Evolutionary conservation across 2,113 vertebrate genomes (phyloP).

Genomic region (Trinectes maculatus): DNA sequence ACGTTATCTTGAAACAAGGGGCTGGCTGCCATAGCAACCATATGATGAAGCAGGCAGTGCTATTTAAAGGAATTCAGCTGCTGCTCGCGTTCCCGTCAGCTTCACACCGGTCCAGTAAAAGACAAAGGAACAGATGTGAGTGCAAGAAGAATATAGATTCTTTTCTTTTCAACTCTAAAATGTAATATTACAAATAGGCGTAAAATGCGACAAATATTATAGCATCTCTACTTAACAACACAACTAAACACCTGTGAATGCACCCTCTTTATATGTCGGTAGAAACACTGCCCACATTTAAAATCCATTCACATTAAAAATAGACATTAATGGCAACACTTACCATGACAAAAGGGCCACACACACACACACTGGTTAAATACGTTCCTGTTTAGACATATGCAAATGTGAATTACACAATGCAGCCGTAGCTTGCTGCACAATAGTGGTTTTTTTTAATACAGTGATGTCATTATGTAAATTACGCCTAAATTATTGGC

Average conservation of each 20-base stretch:
- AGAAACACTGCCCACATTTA: neutral
- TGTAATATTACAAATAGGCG: too few relatives aligned
- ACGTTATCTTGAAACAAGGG: conserved; percentile 75
- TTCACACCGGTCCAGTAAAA: conserved; percentile 64
- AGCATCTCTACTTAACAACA: conserved; percentile 12
- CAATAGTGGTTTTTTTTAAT: neutral
- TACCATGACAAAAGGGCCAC: neutral
- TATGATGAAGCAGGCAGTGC: conserved; percentile 79
- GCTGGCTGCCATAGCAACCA: conserved; percentile 81
- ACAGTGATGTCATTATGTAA: conserved; percentile 12
- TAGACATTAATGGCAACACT: neutral
- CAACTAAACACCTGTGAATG: conserved; percentile 6
- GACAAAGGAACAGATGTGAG: conserved; percentile 62
- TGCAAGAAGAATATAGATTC: conserved; percentile 34
- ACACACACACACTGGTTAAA: too few relatives aligned
- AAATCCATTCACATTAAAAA: conserved; percentile 8
- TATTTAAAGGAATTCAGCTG: conserved; percentile 83
- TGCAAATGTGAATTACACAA: conserved; percentile 5
- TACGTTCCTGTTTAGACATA: neutral
- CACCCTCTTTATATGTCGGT: neutral
- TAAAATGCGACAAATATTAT: conserved; percentile 11
- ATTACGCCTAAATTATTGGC: conserved; percentile 33
- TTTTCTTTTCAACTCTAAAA: neutral
- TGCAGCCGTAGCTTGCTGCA: conserved; percentile 1
- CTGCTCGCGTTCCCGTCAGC: conserved; percentile 66